Percentiles rank a stretch among this genome's conserved stretches.
Evolutionary conservation across 2,797 vertebrate genomes (phyloP).

Genomic region (Kryptolebias ocellatus): DNA sequence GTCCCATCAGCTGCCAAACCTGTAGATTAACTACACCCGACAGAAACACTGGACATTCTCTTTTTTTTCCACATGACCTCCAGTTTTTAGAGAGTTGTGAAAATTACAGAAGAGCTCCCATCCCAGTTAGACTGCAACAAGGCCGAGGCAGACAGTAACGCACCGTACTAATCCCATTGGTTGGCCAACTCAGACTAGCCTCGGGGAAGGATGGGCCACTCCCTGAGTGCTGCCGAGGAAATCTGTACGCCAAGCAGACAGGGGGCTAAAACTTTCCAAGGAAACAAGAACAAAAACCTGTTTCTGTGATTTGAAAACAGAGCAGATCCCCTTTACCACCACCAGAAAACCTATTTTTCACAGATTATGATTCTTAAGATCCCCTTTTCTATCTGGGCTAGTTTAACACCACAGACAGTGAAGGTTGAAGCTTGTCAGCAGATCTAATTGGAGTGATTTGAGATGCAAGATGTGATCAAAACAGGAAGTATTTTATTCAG

Average conservation of each 20-base stretch:
- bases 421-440: constrained; percentile 15
- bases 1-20: constrained; percentile 66
- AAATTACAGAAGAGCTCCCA: constrained; percentile 58
- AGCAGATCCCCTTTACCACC: constrained; percentile 45
- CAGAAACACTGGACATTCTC: constrained; percentile 58
- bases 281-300: constrained; percentile 68
- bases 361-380: constrained; percentile 49
- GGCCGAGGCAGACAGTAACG: constrained; percentile 72
- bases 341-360: constrained; percentile 36
- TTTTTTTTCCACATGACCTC: constrained; percentile 62
- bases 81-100: constrained; percentile 61
- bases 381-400: constrained; percentile 45
- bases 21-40: constrained; percentile 68
- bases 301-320: constrained; percentile 50
- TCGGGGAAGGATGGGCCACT: constrained; percentile 54
- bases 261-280: constrained; percentile 60
- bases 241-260: constrained; percentile 60
- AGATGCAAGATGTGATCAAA: constrained; percentile 77
- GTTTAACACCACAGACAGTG: constrained; percentile 46
- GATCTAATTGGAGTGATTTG: constrained; percentile 70
- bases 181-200: constrained; percentile 68
- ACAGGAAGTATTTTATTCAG: constrained; percentile 79
- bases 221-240: constrained; percentile 62
- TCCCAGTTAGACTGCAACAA: constrained; percentile 61
- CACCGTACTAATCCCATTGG: constrained; percentile 76